Base-by-base conservation (phyloP, 2,797 vertebrate genomes). In the Smutsia gigantea region DNA sequence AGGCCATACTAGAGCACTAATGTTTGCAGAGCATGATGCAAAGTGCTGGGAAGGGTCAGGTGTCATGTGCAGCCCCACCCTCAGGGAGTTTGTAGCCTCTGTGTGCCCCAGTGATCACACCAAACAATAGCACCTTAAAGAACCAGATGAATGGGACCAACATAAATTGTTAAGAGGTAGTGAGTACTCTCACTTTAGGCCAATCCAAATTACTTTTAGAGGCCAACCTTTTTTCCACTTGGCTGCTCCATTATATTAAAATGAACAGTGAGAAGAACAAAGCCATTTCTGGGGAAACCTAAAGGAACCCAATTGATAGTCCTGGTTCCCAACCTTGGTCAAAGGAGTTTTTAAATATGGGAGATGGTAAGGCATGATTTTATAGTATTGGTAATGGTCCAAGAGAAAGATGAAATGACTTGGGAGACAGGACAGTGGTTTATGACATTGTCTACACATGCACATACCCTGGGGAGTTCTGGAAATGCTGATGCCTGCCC, bases 111-210 rank as follows among this genome's bases (percentile, higher is more conserved):
- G 18, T 15, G 27, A 53, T 15, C 11, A 9, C 53, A 37, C 11
- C 29, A 8, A 25, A 63, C 23, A 49, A 4, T 1, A 5, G 66
- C 12, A 34, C 51, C 5, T 27, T 17, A 2, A 27, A 27, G 29
- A 0, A 1, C 23, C 12, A 5, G 8, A 31, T 6, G 59, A 61
- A 18, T 0, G 23, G n/a, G 39, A 27, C 74, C 10, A 6, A 0
- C 15, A 1, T 2, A 78, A 7, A 31, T 0, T 10, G 87, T 18
- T 0, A 19, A 27, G 21, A 23, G 49, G 64, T 21, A 5, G 23
- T 2, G 12, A 1, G 23, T 17, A 12, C 71, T 83, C 46, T 39
- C 3, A 5, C n/a, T 53, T 39, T 77, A 8, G 39, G 39, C 51
- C 31, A 79, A 27, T 27, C 4, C 37, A 6, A 1, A 25, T 3